phyloP scores from a whole-genome alignment of 2,797 vertebrate species.

The Ctenopoma multispine region DNA sequence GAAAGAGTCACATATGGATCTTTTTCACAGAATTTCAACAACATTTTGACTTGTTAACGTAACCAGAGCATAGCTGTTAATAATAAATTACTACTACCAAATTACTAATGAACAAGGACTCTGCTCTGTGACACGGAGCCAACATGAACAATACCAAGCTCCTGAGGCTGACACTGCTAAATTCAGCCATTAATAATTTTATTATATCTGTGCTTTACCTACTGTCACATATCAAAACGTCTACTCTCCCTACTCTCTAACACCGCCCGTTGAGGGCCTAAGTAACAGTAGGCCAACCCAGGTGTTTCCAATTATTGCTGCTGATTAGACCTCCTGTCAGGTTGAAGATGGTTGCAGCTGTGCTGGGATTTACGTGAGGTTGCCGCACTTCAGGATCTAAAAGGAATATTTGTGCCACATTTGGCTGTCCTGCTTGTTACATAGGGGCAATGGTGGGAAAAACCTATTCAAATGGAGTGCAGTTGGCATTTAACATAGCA shows the following conservation, averaged over 20 bases:
- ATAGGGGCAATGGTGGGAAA: constrained; percentile 4
- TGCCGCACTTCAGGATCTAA: constrained; percentile 7
- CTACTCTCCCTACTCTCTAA: too few species aligned
- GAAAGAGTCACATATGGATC: too few species aligned
- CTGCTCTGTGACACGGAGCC: background rate
- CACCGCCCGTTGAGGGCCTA: background rate
- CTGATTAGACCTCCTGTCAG: constrained; percentile 5
- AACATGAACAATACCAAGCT: too few species aligned
- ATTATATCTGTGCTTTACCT: background rate
- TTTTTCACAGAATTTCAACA: too few species aligned
- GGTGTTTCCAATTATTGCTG: background rate
- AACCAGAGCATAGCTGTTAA: too few species aligned
- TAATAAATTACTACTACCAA: background rate
- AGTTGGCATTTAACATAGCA: background rate
- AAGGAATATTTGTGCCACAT: constrained; percentile 24
- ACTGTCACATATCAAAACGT: too few species aligned
- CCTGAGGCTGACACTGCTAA: background rate
- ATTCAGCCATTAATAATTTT: background rate
- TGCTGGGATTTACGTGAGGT: background rate
- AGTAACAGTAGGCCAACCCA: background rate
- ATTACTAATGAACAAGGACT: background rate
- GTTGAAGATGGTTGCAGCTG: constrained; percentile 13
- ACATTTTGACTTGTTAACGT: too few species aligned
- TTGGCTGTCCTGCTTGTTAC: constrained; percentile 21
- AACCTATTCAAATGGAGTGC: constrained; percentile 20